A percentile compares a stretch with the other conserved stretches of the same genome.
These are phyloP conservation scores for Myrmophylax atrothorax DNA, from an alignment of 2,113 vertebrate species.

Conservation along the genomic window DNA sequence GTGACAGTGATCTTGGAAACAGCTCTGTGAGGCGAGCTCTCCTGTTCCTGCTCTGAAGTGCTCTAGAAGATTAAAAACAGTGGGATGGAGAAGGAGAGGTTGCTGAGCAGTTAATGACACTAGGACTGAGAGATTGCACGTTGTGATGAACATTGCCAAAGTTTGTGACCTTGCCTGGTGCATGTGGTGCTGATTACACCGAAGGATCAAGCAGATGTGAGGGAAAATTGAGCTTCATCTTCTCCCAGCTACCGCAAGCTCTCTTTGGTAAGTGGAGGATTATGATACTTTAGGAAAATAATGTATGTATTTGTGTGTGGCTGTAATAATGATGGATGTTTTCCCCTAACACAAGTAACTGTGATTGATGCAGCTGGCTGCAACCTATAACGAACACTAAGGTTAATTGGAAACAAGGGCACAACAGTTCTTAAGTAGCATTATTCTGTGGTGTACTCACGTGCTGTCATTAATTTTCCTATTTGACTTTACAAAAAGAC, in stretches of 20 bases:
- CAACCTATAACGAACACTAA: conserved; percentile 35
- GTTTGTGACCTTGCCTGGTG: not conserved
- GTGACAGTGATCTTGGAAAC: not conserved
- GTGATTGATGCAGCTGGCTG: conserved; percentile 64
- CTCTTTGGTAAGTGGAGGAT: conserved; percentile 62
- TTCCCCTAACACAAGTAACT: conserved; percentile 18
- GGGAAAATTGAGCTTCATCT: conserved; percentile 32
- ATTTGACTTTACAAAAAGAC: conserved; percentile 60
- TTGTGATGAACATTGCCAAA: conserved; percentile 17
- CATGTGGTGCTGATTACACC: not conserved
- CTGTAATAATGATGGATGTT: conserved; percentile 53
- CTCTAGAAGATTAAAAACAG: conserved; percentile 64
- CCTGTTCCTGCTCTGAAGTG: not conserved
- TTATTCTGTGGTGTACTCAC: conserved; percentile 40
- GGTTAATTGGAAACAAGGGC: conserved; percentile 62
- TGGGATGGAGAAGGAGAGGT: conserved; percentile 21
- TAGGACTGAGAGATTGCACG: conserved; percentile 4
- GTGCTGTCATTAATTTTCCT: conserved; percentile 61
- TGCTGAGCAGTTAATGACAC: conserved; percentile 43
- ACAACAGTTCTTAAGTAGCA: conserved; percentile 35
- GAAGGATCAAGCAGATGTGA: conserved; percentile 34
- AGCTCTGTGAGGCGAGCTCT: not conserved
- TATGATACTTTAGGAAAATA: conserved; percentile 58
- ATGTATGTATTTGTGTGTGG: not conserved
- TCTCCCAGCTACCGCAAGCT: conserved; percentile 13